These are phyloP conservation scores for Stichodactyla helianthus DNA, from an alignment of 64 coral and sea anemone species.

Conservation along the genomic window DNA sequence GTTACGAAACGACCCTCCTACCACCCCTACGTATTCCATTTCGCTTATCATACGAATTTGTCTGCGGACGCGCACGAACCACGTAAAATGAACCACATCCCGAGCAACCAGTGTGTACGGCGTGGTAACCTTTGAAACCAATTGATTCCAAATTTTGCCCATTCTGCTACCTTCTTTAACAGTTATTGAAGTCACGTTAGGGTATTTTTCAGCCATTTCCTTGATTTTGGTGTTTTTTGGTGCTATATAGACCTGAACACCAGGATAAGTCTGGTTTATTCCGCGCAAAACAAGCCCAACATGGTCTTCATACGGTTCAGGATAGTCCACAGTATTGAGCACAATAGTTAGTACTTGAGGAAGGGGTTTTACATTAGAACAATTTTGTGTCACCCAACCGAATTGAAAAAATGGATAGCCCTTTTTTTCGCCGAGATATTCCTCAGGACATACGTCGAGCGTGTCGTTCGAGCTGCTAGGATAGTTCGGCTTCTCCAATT, in stretches of 20 bases:
- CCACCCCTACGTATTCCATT: constrained; percentile 29
- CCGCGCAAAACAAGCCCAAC: neutral
- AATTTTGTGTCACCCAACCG: constrained; percentile 15
- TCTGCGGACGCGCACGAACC: constrained; percentile 14
- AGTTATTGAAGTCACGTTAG: neutral
- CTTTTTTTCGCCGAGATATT: constrained; percentile 35
- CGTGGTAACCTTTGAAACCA: constrained; percentile 27
- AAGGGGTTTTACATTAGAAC: constrained; percentile 14
- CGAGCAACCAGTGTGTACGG: constrained; percentile 24
- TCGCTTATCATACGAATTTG: constrained; percentile 30
- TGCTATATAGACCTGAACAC: constrained; percentile 16
- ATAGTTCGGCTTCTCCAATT: neutral
- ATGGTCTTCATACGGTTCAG: constrained; percentile 17
- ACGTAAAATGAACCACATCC: constrained; percentile 35
- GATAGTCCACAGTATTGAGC: constrained; percentile 10
- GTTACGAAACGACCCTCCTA: constrained; percentile 49
- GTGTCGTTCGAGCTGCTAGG: neutral
- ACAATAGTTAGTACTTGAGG: constrained; percentile 5
- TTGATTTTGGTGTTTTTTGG: constrained; percentile 7
- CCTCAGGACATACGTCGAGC: constrained; percentile 24
- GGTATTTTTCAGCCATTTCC: neutral
- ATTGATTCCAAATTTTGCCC: constrained; percentile 34
- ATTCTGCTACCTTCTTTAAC: neutral
- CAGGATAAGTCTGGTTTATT: neutral
- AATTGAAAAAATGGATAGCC: constrained; percentile 26